Percentiles rank a stretch among this genome's conserved stretches.
Conservation (phyloP, 2,888 invertebrate species). For the Sepiola atlantica region DNA sequence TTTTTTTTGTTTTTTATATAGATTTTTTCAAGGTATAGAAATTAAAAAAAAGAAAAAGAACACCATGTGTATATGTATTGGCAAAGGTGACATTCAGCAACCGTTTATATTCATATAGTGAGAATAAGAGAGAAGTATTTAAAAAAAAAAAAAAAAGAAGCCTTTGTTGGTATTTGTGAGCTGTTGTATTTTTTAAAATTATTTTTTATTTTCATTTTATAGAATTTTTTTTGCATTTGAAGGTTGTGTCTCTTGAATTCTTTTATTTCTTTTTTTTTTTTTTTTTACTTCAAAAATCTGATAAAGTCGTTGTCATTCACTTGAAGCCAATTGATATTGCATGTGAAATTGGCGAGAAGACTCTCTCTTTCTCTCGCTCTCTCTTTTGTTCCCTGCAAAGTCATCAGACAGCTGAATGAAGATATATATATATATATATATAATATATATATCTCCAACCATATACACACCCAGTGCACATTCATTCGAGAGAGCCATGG, state of each 20-base stretch:
- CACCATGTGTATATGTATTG: slow-evolving; percentile 32
- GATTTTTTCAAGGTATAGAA: not conserved
- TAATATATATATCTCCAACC: not conserved
- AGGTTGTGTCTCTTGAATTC: not conserved
- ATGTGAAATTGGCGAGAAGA: slow-evolving; percentile 32
- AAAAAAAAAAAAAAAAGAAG: not conserved
- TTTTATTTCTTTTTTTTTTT: not conserved
- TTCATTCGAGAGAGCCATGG: slow-evolving; percentile 32
- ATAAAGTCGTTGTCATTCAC: slow-evolving; percentile 12
- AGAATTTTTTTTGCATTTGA: not conserved
- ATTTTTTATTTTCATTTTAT: not conserved
- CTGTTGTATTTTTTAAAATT: not conserved
- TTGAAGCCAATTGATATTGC: slow-evolving; percentile 32
- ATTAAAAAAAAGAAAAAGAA: not conserved
- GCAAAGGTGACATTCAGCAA: slow-evolving; percentile 32
- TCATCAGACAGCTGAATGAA: slow-evolving; percentile 32
- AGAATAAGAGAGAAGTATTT: not conserved
- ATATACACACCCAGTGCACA: slow-evolving; percentile 20
- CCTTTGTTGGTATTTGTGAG: not conserved
- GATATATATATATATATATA: not conserved
- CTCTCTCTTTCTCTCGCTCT: not conserved
- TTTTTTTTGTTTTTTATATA: not conserved
- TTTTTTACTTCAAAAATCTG: not conserved
- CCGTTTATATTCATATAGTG: slow-evolving; percentile 10
- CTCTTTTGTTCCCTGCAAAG: not conserved